A percentile compares a stretch with the other conserved stretches of the same genome.
These are phyloP conservation scores for Hydropsyche tenuis DNA, from an alignment of 1,140 invertebrate genomes.

Conservation along the genomic window DNA sequence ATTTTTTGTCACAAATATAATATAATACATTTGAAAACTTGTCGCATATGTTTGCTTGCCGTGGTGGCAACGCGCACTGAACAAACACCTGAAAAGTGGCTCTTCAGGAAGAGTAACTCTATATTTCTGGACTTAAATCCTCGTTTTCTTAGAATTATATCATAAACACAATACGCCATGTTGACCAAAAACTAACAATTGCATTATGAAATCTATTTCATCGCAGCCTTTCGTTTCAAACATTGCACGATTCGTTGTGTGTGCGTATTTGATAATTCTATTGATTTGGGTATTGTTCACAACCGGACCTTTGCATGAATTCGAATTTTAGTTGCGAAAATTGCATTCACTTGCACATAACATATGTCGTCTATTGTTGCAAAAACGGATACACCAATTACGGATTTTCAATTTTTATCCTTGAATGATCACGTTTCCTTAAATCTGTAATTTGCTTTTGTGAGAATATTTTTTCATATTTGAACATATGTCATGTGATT, in stretches of 20 bases:
- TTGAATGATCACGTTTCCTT: neutral
- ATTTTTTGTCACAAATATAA: neutral
- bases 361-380: slow-evolving; percentile 1
- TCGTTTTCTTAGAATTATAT: too few species aligned
- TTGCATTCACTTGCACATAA: too few species aligned
- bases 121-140: neutral
- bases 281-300: too few species aligned
- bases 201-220: too few species aligned
- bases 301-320: too few species aligned
- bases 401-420: neutral
- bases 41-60: slow-evolving; percentile 32
- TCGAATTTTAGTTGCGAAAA: too few species aligned
- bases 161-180: too few species aligned
- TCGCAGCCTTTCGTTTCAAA: too few species aligned
- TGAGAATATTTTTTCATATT: slow-evolving; percentile 9
- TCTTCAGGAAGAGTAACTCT: slow-evolving; percentile 24
- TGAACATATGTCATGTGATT: neutral
- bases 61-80: slow-evolving; percentile 37
- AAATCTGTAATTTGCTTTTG: neutral
- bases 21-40: slow-evolving; percentile 18
- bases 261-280: too few species aligned
- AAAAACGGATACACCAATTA: neutral
- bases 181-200: too few species aligned
- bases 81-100: slow-evolving; percentile 43
- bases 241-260: too few species aligned